Conservation (phyloP, 1,140 invertebrate species). For the Papilio machaon region DNA sequence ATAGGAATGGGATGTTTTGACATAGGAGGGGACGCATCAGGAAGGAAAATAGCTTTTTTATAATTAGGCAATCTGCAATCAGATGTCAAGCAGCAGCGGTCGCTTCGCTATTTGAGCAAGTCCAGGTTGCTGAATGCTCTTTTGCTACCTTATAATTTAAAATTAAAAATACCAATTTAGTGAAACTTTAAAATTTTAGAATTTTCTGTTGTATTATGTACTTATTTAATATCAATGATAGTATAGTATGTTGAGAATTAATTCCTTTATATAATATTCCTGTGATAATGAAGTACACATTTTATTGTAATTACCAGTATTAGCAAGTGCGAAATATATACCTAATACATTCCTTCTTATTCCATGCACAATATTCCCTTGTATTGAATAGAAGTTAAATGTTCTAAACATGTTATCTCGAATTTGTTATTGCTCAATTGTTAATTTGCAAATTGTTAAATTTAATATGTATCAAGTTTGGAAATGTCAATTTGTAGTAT, state of each 20-base stretch:
- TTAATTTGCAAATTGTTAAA: constrained; percentile 40
- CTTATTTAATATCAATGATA: neutral
- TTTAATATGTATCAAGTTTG: constrained; percentile 26
- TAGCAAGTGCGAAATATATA: constrained; percentile 45
- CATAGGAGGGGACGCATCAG: too few species aligned
- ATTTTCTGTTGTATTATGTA: neutral
- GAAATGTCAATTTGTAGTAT: constrained; percentile 29
- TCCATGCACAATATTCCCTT: constrained; percentile 26
- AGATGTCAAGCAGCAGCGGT: too few species aligned
- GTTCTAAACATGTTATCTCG: constrained; percentile 30
- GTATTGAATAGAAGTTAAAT: constrained; percentile 29
- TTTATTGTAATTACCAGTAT: constrained; percentile 49
- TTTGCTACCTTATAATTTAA: too few species aligned
- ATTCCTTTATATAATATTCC: constrained; percentile 44
- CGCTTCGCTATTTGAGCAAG: too few species aligned
- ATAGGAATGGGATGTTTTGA: too few species aligned
- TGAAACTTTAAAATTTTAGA: too few species aligned
- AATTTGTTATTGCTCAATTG: constrained; percentile 42
- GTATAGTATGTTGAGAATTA: constrained; percentile 4
- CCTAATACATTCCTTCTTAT: constrained; percentile 51
- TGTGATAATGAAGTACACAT: constrained; percentile 54
- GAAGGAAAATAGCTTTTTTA: too few species aligned
- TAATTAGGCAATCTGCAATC: too few species aligned
- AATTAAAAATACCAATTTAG: too few species aligned
- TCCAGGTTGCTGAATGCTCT: too few species aligned